Base-by-base conservation (phyloP, 2,797 vertebrate species). In the Siniperca obscura region DNA sequence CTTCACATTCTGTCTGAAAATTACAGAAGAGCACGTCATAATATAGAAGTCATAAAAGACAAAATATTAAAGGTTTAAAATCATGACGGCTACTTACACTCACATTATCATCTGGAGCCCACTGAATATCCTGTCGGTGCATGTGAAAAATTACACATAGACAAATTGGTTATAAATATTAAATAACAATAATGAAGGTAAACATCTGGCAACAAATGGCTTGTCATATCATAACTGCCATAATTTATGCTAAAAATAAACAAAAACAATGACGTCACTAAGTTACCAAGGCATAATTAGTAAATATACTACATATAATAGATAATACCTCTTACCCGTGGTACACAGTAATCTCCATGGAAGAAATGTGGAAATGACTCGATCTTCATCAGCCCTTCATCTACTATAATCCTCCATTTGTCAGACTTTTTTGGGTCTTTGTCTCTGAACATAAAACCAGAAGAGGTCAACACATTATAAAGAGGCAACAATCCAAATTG, bases 291-390 rank as follows among this genome's bases (percentile, higher is more conserved):
- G 57, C 22, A 52, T 59, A 38, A 57, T 71, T 25, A 44, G 53
- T 46, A 48, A 42, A 27, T 40, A 22, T 27, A 44, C 2, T 36
- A 3, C 16, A 55, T 3, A 48, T 6, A 46, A 27, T 7, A 19
- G 17, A 4, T 53, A n/a, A 44, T 5, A 48, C 2, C 6, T 56
- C 53, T 7, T 40, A 93, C 95, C 87, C 89, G 93, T 12, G 93
- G 88, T 12, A 75, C 76, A 30, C 95, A 95, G 76, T 95, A 95
- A 86, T 95, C 92, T 70, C 94, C 92, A 36, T 95, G 94, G 72
- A 95, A 95, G 82, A 95, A 95, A 80, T 89, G 83, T n/a, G 91
- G 94, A 69, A 93, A 90, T 13, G 93, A 93, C 4, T 89, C 80
- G 9, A 93, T 94, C 87, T 84, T 94, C 85, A 87, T 86, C 65